Percentiles rank a stretch among this genome's conserved stretches.
Conservation (phyloP, 2,888 invertebrate species). For the Drosophila mercatorum region DNA sequence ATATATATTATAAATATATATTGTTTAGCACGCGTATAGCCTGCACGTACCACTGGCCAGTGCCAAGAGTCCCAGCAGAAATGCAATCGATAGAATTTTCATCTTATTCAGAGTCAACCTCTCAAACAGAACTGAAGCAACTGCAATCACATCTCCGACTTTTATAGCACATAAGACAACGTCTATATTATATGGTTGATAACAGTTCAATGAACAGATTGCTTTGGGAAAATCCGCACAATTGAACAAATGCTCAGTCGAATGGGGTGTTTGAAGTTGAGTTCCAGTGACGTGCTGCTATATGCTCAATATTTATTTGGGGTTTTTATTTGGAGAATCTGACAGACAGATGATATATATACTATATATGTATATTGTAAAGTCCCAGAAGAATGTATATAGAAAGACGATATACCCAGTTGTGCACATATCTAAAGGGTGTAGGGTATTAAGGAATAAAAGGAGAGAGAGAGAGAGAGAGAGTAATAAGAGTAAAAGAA, state of each 20-base stretch:
- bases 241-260: neutral
- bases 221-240: constrained; percentile 5
- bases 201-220: constrained; percentile 2
- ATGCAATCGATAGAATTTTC: constrained; percentile 11
- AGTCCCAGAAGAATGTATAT: neutral
- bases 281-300: neutral
- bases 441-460: neutral
- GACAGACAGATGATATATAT: neutral
- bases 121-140: neutral
- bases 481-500: neutral
- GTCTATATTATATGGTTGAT: neutral
- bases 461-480: neutral
- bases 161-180: neutral
- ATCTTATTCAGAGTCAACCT: constrained; percentile 1
- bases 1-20: no score
- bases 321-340: neutral
- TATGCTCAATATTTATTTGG: neutral
- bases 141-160: neutral
- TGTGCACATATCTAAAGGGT: neutral
- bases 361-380: neutral
- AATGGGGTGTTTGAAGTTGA: neutral
- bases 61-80: constrained; percentile 10
- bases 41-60: constrained; percentile 15
- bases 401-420: neutral
- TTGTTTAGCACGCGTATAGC: no score